Evolutionary conservation across 2,797 vertebrate species (phyloP).

Genomic region (Chaetophractus vellerosus): DNA sequence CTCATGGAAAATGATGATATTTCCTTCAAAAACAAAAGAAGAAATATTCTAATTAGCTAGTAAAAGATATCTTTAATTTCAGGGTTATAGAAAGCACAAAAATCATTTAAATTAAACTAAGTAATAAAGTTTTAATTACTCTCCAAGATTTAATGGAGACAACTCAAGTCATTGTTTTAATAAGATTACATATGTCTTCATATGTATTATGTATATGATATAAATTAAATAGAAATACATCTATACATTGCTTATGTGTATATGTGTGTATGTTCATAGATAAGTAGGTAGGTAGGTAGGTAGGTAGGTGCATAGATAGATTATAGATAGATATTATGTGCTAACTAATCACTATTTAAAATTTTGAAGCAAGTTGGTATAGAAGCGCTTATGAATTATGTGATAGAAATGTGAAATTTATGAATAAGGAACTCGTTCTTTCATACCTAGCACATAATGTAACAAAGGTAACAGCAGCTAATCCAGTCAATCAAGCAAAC

Average conservation of each 20-base stretch:
- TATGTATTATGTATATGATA: neutral
- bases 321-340: neutral
- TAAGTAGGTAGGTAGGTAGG: too few relatives aligned
- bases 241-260: neutral
- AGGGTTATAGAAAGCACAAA: neutral
- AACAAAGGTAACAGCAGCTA: neutral
- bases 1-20: neutral
- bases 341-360: neutral
- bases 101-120: neutral
- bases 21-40: neutral
- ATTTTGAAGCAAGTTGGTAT: neutral
- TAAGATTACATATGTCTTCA: neutral
- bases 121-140: neutral
- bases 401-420: neutral
- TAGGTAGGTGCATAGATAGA: too few relatives aligned
- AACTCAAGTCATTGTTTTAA: neutral
- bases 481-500: neutral
- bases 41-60: neutral
- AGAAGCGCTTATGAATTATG: neutral
- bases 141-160: neutral
- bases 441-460: neutral
- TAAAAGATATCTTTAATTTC: neutral
- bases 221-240: neutral
- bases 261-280: neutral
- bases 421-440: neutral